Conservation (phyloP, 2,113 vertebrate species). For the Larimichthys polyactis region DNA sequence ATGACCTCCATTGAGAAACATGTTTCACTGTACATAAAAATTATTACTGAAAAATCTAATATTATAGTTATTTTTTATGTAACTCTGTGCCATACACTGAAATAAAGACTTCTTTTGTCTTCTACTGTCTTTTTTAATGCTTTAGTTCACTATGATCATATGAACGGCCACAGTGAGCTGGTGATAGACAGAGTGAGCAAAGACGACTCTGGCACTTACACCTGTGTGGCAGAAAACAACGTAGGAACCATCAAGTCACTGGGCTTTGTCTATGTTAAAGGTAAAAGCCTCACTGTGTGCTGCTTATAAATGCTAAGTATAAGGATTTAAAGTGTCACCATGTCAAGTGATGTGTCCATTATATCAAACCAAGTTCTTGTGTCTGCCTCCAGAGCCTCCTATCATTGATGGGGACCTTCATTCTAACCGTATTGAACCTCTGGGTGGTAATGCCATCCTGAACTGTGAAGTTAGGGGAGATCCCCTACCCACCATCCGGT, state of each 20-base stretch:
- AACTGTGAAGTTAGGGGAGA: slow-evolving; percentile 96
- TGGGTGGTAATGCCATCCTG: slow-evolving; percentile 93
- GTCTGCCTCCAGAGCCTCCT: slow-evolving; percentile 89
- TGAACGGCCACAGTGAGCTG: slow-evolving; percentile 90
- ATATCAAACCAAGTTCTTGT: neutral
- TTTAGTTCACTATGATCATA: slow-evolving; percentile 86
- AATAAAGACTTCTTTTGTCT: neutral
- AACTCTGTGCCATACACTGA: neutral
- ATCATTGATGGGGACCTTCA: slow-evolving; percentile 92
- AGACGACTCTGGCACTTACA: slow-evolving; percentile 92
- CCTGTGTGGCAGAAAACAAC: slow-evolving; percentile 92
- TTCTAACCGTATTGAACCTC: slow-evolving; percentile 90
- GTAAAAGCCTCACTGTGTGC: slow-evolving; percentile 70
- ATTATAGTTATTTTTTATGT: neutral
- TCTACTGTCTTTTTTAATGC: neutral
- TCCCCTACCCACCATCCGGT: slow-evolving; percentile 92
- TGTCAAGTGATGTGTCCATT: neutral
- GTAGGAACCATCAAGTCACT: slow-evolving; percentile 92
- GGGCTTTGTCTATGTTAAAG: slow-evolving; percentile 95
- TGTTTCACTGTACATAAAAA: too few relatives aligned
- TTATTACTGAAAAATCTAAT: neutral
- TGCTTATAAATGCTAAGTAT: neutral
- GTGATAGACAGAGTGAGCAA: slow-evolving; percentile 91
- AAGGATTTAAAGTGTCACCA: neutral
- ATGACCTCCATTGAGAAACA: neutral